Conservation (phyloP, 2,888 invertebrate genomes). For the Lymantria monacha region DNA sequence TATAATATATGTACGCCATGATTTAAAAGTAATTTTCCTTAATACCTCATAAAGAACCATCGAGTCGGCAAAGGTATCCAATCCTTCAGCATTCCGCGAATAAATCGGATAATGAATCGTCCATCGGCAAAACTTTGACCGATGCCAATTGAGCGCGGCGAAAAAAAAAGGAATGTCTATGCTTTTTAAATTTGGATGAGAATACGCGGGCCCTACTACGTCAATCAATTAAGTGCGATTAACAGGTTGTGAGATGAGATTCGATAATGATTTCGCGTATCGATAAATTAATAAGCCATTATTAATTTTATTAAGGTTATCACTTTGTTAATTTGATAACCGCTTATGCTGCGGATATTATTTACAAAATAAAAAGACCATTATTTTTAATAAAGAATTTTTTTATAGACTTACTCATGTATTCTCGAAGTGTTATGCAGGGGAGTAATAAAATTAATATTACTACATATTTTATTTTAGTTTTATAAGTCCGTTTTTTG, state of each 20-base stretch:
- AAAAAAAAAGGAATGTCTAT: conserved; percentile 40
- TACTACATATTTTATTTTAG: too few species aligned
- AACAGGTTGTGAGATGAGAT: conserved; percentile 9
- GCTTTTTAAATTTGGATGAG: conserved; percentile 35
- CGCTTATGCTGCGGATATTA: too few species aligned
- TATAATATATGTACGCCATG: conserved; percentile 14
- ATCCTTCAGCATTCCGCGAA: conserved; percentile 49
- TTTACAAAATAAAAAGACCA: too few species aligned
- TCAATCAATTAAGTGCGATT: conserved; percentile 49
- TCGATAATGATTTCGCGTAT: conserved; percentile 21
- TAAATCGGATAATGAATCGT: conserved; percentile 51
- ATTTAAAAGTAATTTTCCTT: conserved; percentile 35
- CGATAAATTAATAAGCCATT: conserved; percentile 19
- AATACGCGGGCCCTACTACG: conserved; percentile 41
- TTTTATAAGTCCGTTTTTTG: too few species aligned
- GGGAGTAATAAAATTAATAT: too few species aligned
- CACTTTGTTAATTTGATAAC: too few species aligned
- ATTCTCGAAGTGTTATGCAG: too few species aligned
- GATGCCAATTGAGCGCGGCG: conserved; percentile 34
- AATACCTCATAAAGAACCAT: conserved; percentile 25
- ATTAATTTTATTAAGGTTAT: too few species aligned
- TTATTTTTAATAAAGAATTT: too few species aligned
- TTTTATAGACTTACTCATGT: too few species aligned
- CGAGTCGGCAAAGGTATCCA: conserved; percentile 16
- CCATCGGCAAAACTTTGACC: conserved; percentile 38